phyloP scores from a whole-genome alignment of 1,140 invertebrate species.

The Hyles vespertilio region DNA sequence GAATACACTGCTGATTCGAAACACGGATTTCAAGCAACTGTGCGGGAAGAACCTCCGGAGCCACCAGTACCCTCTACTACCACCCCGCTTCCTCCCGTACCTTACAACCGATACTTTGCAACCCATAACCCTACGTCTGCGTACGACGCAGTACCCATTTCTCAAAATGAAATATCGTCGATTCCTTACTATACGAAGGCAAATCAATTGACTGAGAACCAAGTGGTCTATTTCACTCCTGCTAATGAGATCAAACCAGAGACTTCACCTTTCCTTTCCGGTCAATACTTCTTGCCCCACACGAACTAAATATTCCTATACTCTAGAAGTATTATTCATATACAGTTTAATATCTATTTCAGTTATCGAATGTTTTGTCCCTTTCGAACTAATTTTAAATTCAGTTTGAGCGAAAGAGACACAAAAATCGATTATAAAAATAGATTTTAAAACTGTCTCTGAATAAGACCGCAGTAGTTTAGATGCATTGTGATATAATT shows the following conservation, averaged over 20 bases:
- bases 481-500: constrained; percentile 1
- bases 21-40: constrained; percentile 82
- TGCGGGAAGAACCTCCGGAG: constrained; percentile 64
- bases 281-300: constrained; percentile 21
- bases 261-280: constrained; percentile 3
- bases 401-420: too few species aligned
- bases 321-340: too few species aligned
- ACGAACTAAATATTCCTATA: background rate
- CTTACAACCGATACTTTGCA: too few species aligned
- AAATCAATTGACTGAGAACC: background rate
- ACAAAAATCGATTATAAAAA: too few species aligned
- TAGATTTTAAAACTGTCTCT: too few species aligned
- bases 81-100: background rate
- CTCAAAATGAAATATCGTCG: too few species aligned
- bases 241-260: constrained; percentile 17
- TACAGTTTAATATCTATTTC: too few species aligned
- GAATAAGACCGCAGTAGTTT: too few species aligned
- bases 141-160: too few species aligned
- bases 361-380: too few species aligned
- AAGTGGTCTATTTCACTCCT: constrained; percentile 9
- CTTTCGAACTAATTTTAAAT: too few species aligned
- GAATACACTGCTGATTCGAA: constrained; percentile 83
- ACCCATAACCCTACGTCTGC: too few species aligned
- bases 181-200: background rate
- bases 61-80: constrained; percentile 6